Evolutionary conservation across 1,140 invertebrate genomes (phyloP).

Genomic region (Lethocerus indicus): DNA sequence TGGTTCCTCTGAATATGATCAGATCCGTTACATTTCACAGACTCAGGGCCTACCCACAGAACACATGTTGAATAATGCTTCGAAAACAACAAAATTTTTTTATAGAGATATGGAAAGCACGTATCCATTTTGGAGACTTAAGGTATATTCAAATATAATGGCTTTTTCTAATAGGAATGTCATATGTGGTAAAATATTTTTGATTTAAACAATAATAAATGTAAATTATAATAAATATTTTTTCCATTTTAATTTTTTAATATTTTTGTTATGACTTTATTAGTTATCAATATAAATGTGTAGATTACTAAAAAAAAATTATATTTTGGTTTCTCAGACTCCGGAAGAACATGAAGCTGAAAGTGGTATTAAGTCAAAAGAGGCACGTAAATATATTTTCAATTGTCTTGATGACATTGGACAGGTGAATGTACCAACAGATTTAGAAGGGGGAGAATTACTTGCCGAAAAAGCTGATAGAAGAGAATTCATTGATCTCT

Average conservation of each 20-base stretch:
- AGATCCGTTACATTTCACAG: constrained; percentile 76
- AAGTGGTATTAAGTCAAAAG: constrained; percentile 96
- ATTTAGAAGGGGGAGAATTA: constrained; percentile 87
- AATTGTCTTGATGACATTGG: constrained; percentile 98
- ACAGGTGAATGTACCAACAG: constrained; percentile 87
- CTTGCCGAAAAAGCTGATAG: constrained; percentile 91
- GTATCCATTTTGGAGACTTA: constrained; percentile 94
- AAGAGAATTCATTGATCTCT: constrained; percentile 88
- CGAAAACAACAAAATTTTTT: constrained; percentile 98
- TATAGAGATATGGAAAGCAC: constrained; percentile 91
- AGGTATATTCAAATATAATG: constrained; percentile 38
- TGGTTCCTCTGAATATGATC: constrained; percentile 98
- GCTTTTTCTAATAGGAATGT: too few relatives aligned
- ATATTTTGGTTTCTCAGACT: constrained; percentile 35
- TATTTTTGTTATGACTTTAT: background rate
- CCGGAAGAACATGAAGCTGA: constrained; percentile 96
- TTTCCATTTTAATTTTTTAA: constrained; percentile 3
- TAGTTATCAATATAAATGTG: background rate
- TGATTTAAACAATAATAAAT: too few relatives aligned
- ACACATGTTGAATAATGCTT: constrained; percentile 96
- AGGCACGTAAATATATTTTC: constrained; percentile 98
- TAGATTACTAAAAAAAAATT: background rate
- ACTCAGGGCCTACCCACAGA: constrained; percentile 65
- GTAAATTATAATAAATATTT: background rate
- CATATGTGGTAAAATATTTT: too few relatives aligned